These are phyloP conservation scores for Patella ulyssiponensis DNA, from an alignment of 2,888 invertebrate species.

Conservation along the genomic window DNA sequence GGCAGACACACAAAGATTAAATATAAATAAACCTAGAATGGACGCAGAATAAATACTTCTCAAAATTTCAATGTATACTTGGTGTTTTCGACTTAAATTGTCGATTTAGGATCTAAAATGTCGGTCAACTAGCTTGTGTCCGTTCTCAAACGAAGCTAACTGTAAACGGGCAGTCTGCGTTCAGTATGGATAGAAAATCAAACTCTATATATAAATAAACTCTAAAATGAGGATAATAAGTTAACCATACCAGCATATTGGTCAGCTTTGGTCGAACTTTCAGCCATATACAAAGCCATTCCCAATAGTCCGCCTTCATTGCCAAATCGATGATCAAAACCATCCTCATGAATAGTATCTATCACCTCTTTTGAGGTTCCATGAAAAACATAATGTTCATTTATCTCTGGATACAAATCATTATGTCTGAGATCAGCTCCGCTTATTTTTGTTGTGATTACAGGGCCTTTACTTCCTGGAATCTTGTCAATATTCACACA, in stretches of 20 bases:
- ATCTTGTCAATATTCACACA: constrained; percentile 30
- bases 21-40: no score
- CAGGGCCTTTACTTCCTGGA: constrained; percentile 20
- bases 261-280: constrained; percentile 58
- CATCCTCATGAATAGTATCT: constrained; percentile 43
- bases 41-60: no score
- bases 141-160: no score
- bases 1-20: no score
- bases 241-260: constrained; percentile 47
- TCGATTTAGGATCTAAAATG: no score
- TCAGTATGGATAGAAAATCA: no score
- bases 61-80: no score
- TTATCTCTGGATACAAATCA: constrained; percentile 43
- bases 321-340: constrained; percentile 46
- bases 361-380: constrained; percentile 48
- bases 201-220: no score
- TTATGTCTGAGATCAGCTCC: constrained; percentile 15
- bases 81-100: no score
- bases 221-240: background rate
- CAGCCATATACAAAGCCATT: constrained; percentile 53
- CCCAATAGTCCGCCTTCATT: constrained; percentile 51
- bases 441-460: constrained; percentile 19
- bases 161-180: no score
- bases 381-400: constrained; percentile 57
- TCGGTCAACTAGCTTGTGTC: no score